phyloP scores from a whole-genome alignment of 2,888 invertebrate species.

The Phyllotreta cruciferae region DNA sequence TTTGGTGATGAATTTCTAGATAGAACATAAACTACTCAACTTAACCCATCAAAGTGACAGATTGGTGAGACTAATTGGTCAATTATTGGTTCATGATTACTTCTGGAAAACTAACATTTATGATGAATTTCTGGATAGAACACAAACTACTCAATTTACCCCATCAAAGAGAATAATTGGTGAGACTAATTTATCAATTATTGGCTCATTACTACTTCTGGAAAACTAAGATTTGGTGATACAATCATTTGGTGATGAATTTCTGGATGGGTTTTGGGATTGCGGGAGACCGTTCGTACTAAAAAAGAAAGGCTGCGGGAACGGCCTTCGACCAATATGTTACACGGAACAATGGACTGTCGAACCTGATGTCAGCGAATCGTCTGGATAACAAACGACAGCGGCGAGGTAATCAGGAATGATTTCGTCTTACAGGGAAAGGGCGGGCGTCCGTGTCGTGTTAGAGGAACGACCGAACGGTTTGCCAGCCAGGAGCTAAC shows the following conservation, averaged over 20 bases:
- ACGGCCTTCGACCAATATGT: slow-evolving; percentile 54
- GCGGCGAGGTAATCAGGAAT: slow-evolving; percentile 58
- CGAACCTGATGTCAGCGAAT: slow-evolving; percentile 61
- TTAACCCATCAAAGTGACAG: too few relatives aligned
- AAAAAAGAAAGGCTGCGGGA: slow-evolving; percentile 8
- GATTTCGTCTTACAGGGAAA: slow-evolving; percentile 61
- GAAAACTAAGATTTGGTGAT: too few relatives aligned
- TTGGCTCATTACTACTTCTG: too few relatives aligned
- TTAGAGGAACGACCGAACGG: slow-evolving; percentile 49
- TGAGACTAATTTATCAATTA: too few relatives aligned
- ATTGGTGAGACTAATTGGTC: too few relatives aligned
- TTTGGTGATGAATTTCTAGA: too few relatives aligned
- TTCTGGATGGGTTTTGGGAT: slow-evolving; percentile 16
- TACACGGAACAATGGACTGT: slow-evolving; percentile 60
- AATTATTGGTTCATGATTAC: too few relatives aligned
- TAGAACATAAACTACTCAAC: too few relatives aligned
- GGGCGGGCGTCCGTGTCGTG: slow-evolving; percentile 58
- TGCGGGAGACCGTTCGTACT: slow-evolving; percentile 10
- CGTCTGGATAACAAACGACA: slow-evolving; percentile 59
- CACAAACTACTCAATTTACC: too few relatives aligned
- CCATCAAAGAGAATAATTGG: too few relatives aligned
- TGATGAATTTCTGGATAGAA: too few relatives aligned
- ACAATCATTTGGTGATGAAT: background rate
- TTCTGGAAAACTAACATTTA: too few relatives aligned
- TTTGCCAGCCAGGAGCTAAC: slow-evolving; percentile 40